Base-by-base conservation (phyloP, 1,140 invertebrate species). In the Aphaenogaster rudis region DNA sequence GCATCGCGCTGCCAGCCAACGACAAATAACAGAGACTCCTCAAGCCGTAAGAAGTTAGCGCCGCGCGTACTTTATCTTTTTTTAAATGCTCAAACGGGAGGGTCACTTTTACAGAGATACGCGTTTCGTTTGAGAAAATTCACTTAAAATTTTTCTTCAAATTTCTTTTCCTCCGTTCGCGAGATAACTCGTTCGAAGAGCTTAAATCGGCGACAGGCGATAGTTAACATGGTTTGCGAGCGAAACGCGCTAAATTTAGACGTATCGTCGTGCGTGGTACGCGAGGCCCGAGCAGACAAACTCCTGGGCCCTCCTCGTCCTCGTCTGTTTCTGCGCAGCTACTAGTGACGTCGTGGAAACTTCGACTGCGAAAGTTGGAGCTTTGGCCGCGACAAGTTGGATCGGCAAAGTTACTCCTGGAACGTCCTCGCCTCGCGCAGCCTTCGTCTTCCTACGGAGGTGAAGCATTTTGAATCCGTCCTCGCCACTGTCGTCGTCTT, bases 301-400 rank as follows among this genome's bases (percentile, higher is more conserved):
- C 63, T 77, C 17, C 36, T 7, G 45, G 36, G n/a, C 39, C 7
- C 42, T 28, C 13, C 63, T n/a, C 3, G 61, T 39, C 17, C 15
- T 54, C 33, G 50, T 59, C 72, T 78, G 50, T 88, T 33, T 79
- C 28, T 57, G 80, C 33, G 39, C 33, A 76, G 45, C 59, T 57
- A 57, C 78, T 36, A 63, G 76, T 84, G 33, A 57, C 71, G 52
- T 85, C 81, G 67, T 63, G 52, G 78, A 90, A 91, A 90, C 87
- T 88, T 82, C 13, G 63, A 85, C 45, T 71, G 67, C 71, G 39
- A 42, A 91, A 88, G 84, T 91, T 85, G 78, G 42, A 88, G 89
- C 76, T 77, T 88, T 84, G 85, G 33, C 66, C 11, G 6, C 74
- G 89, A 87, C 89, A 87, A 90, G 87, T 88, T 89, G 87, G 84